phyloP scores from a whole-genome alignment of 2,797 vertebrate species.

The Cuculus canorus region DNA sequence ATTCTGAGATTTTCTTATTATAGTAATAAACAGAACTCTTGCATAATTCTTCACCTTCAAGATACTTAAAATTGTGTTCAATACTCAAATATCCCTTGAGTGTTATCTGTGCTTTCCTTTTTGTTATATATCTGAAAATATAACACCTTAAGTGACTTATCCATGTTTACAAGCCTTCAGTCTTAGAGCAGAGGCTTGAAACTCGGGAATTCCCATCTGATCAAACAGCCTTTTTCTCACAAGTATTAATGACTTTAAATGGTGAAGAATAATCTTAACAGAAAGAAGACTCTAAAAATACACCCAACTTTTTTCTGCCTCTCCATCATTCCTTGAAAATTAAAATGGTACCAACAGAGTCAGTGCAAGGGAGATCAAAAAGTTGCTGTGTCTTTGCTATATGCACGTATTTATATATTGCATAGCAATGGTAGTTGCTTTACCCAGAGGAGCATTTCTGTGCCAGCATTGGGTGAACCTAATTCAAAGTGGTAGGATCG shows the following conservation, averaged over 20 bases:
- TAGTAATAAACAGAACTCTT: background rate
- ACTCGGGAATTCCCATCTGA: background rate
- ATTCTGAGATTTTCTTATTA: background rate
- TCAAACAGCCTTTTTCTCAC: background rate
- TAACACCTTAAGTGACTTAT: background rate
- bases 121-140: background rate
- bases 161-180: background rate
- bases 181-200: background rate
- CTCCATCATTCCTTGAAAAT: background rate
- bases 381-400: background rate
- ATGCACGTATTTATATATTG: accelerated
- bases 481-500: background rate
- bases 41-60: background rate
- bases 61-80: background rate
- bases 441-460: background rate
- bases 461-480: background rate
- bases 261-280: background rate
- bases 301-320: background rate
- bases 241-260: background rate
- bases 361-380: background rate
- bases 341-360: background rate
- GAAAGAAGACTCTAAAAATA: background rate
- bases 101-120: background rate
- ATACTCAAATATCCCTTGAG: background rate
- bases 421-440: background rate